Percentiles rank a stretch among this genome's conserved stretches.
Evolutionary conservation across 2,888 invertebrate genomes (phyloP).

Genomic region (Pilophorus perplexus): DNA sequence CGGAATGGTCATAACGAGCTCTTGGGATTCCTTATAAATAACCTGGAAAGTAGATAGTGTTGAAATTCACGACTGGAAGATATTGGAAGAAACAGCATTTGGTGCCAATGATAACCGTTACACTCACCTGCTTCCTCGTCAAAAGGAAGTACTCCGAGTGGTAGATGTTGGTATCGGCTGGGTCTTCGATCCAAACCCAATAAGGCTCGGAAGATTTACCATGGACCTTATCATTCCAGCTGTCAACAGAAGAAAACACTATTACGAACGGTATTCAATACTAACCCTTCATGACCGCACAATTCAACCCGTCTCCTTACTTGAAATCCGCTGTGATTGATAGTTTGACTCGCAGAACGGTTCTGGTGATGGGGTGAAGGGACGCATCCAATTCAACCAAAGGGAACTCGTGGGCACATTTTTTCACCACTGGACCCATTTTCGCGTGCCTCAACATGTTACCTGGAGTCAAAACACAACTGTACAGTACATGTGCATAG

Average conservation of each 20-base stretch:
- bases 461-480: slow-evolving; percentile 53
- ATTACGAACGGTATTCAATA: too few species aligned
- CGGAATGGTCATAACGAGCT: slow-evolving; percentile 92
- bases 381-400: slow-evolving; percentile 74
- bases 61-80: too few species aligned
- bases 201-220: slow-evolving; percentile 85
- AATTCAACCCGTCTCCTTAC: slow-evolving; percentile 47
- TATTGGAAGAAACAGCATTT: too few species aligned
- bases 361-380: slow-evolving; percentile 93
- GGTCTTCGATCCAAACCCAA: slow-evolving; percentile 98
- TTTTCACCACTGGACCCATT: slow-evolving; percentile 72
- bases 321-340: slow-evolving; percentile 68
- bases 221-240: slow-evolving; percentile 88
- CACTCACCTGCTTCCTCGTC: slow-evolving; percentile 71
- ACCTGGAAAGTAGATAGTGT: slow-evolving; percentile 63
- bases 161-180: slow-evolving; percentile 89
- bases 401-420: slow-evolving; percentile 84
- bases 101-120: too few species aligned
- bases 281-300: too few species aligned
- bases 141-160: slow-evolving; percentile 91
- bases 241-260: slow-evolving; percentile 50
- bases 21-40: slow-evolving; percentile 69
- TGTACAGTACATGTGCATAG: background rate
- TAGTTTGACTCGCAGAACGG: slow-evolving; percentile 79
- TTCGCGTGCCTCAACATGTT: slow-evolving; percentile 72